These are phyloP conservation scores for Amblyraja radiata DNA, from an alignment of 2,797 vertebrate species.

Conservation along the genomic window DNA sequence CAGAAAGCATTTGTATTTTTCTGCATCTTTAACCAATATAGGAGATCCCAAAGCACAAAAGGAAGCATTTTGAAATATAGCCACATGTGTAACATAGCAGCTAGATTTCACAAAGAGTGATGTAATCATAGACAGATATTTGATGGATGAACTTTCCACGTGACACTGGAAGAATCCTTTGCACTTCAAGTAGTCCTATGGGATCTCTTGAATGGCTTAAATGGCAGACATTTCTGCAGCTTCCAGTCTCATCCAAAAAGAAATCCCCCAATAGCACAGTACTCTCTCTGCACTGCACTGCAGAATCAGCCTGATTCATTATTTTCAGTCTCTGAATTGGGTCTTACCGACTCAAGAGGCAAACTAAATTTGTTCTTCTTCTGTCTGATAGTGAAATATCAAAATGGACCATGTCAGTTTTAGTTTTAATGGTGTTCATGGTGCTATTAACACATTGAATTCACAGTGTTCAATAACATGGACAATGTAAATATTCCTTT, in stretches of 20 bases:
- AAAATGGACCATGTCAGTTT: background rate
- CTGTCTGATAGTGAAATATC: background rate
- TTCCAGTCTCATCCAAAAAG: background rate
- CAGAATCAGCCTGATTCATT: background rate
- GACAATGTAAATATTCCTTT: background rate
- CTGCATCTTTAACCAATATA: background rate
- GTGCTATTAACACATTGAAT: background rate
- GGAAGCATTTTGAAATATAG: background rate
- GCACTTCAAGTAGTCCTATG: background rate
- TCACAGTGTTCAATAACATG: background rate
- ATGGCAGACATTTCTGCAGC: background rate
- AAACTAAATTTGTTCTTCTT: background rate
- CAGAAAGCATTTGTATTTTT: background rate
- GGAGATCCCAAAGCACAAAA: background rate
- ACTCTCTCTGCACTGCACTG: background rate
- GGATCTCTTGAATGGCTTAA: background rate
- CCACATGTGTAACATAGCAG: background rate
- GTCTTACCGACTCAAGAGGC: background rate
- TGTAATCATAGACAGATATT: background rate
- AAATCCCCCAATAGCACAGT: background rate
- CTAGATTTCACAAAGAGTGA: background rate
- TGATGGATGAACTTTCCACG: background rate
- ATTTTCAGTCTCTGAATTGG: background rate
- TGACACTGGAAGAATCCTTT: background rate
- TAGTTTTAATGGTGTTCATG: background rate